Percentiles rank a stretch among this genome's conserved stretches.
Conservation (phyloP, 2,113 vertebrate species). For the Neolamprologus toae region DNA sequence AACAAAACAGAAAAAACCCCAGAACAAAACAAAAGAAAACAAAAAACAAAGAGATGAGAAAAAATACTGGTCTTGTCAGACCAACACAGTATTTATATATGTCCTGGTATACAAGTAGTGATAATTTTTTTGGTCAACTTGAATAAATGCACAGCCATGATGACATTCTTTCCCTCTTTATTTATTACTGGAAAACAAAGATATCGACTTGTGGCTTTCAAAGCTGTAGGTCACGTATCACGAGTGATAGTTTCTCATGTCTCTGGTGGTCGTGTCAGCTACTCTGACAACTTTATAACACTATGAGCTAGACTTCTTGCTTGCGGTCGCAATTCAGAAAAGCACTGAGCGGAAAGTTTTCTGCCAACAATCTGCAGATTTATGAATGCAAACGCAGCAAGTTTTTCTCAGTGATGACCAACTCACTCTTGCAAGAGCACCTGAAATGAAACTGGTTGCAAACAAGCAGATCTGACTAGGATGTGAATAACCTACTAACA, state of each 20-base stretch:
- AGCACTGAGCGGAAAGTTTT: background rate
- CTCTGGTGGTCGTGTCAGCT: background rate
- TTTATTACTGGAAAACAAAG: background rate
- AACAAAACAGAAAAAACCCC: background rate
- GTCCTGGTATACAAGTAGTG: background rate
- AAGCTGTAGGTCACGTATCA: background rate
- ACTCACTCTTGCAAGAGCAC: background rate
- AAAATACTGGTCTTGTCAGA: background rate
- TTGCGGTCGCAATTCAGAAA: background rate
- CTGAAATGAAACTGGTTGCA: background rate
- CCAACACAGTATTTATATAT: background rate
- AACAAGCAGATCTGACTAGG: background rate
- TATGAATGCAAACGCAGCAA: background rate
- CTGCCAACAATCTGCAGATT: background rate
- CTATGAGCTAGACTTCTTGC: background rate
- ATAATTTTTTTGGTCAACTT: background rate
- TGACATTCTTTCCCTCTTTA: background rate
- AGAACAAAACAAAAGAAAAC: background rate
- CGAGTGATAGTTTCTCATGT: background rate
- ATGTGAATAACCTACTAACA: background rate
- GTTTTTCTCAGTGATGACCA: background rate
- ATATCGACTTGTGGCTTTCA: background rate
- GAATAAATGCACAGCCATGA: background rate
- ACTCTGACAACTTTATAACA: background rate
- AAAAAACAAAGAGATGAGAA: background rate